Percentiles rank a stretch among this genome's conserved stretches.
phyloP scores from a whole-genome alignment of 2,797 vertebrate genomes.

The Gadopsis bispinosus region DNA sequence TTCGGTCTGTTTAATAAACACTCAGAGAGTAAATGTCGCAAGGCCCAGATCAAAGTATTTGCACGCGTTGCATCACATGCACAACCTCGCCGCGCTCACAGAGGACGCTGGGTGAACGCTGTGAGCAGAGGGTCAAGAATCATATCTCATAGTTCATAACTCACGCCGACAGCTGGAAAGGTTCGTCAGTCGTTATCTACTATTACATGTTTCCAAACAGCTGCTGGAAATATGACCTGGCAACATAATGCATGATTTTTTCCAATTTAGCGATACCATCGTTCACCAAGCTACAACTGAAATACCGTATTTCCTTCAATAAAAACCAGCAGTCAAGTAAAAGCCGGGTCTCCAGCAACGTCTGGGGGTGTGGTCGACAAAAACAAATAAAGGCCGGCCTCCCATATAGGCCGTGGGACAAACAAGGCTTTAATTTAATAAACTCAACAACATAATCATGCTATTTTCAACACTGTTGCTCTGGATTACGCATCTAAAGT shows the following conservation, averaged over 20 bases:
- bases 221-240: not conserved
- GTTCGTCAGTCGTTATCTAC: not conserved
- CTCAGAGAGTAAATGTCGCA: conserved; percentile 46
- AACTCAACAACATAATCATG: no score
- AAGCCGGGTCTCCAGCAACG: no score
- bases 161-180: not conserved
- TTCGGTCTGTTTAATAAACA: conserved; percentile 70
- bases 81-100: not conserved
- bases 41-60: conserved; percentile 26
- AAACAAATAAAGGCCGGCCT: no score
- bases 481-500: no score
- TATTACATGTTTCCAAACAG: not conserved
- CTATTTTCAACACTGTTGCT: no score
- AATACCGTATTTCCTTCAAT: no score
- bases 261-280: not conserved
- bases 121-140: not conserved
- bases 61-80: conserved; percentile 21
- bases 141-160: not conserved
- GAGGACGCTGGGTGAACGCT: not conserved
- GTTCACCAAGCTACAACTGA: no score
- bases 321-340: no score
- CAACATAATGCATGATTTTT: not conserved
- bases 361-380: no score
- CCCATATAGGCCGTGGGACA: no score
- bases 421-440: no score